Percentiles rank a stretch among this genome's conserved stretches.
These are phyloP conservation scores for Hypomecis punctinalis DNA, from an alignment of 2,888 invertebrate species.

Conservation along the genomic window DNA sequence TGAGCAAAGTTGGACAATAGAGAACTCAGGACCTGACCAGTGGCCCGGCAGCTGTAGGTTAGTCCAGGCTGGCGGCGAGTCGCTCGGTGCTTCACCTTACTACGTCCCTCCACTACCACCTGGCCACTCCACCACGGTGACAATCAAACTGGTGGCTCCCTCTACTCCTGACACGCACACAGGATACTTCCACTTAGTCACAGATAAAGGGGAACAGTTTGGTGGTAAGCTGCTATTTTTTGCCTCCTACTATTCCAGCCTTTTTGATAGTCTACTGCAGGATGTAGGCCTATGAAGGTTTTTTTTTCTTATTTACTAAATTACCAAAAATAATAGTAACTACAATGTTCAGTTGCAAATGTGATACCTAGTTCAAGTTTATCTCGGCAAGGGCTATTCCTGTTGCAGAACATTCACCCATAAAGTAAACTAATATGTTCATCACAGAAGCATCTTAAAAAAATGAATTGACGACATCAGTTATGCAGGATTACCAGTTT, in stretches of 20 bases:
- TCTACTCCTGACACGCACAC: constrained; percentile 89
- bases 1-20: constrained; percentile 94
- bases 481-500: too few relatives aligned
- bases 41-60: constrained; percentile 96
- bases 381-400: neutral
- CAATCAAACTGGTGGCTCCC: constrained; percentile 93
- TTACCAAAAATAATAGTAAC: too few relatives aligned
- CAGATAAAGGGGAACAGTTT: constrained; percentile 94
- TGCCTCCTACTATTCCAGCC: too few relatives aligned
- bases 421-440: too few relatives aligned
- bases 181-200: constrained; percentile 96
- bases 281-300: too few relatives aligned
- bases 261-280: too few relatives aligned
- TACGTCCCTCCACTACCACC: constrained; percentile 90
- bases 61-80: constrained; percentile 88
- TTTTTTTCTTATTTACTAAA: too few relatives aligned
- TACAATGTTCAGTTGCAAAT: too few relatives aligned
- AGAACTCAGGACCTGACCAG: constrained; percentile 93
- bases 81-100: constrained; percentile 78
- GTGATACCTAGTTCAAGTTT: neutral
- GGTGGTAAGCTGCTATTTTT: constrained; percentile 88
- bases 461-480: too few relatives aligned
- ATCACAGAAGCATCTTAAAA: too few relatives aligned
- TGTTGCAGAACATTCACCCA: neutral
- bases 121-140: constrained; percentile 90